Conservation (phyloP, 2,888 invertebrate species). For the Trypoxylon attenuatum region DNA sequence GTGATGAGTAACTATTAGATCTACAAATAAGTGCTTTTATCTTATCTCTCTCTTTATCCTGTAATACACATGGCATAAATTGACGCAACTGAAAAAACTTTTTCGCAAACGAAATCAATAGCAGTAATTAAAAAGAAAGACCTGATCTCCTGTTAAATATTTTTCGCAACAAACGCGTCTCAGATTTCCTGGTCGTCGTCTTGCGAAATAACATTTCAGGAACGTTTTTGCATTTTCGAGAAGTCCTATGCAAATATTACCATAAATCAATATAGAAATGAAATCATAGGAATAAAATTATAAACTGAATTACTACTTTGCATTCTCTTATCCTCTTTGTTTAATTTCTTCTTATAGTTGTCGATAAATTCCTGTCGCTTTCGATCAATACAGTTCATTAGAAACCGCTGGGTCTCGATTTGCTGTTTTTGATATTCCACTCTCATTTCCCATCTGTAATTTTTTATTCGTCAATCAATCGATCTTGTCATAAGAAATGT, state of each 20-base stretch:
- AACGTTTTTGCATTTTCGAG: constrained; percentile 47
- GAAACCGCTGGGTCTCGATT: constrained; percentile 52
- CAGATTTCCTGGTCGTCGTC: constrained; percentile 27
- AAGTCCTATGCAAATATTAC: constrained; percentile 37
- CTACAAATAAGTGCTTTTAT: too few species aligned
- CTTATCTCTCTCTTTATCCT: too few species aligned
- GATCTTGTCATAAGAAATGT: too few species aligned
- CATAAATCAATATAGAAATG: background rate
- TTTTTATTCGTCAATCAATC: background rate
- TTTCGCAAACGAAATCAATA: background rate
- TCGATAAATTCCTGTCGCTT: constrained; percentile 54
- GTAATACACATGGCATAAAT: too few species aligned
- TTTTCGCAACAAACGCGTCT: constrained; percentile 50
- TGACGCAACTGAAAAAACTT: too few species aligned
- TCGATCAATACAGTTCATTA: constrained; percentile 44
- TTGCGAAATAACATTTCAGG: constrained; percentile 49
- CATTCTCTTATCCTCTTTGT: constrained; percentile 50
- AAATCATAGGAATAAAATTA: background rate
- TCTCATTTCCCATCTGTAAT: constrained; percentile 59
- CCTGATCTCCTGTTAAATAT: too few species aligned
- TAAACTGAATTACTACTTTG: constrained; percentile 44
- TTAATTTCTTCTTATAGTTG: constrained; percentile 59
- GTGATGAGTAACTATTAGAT: too few species aligned
- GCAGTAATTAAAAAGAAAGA: too few species aligned
- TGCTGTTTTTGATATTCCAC: constrained; percentile 53